A percentile compares a stretch with the other conserved stretches of the same genome.
phyloP scores from a whole-genome alignment of 2,888 invertebrate genomes.

The Standfussiana lucernea region DNA sequence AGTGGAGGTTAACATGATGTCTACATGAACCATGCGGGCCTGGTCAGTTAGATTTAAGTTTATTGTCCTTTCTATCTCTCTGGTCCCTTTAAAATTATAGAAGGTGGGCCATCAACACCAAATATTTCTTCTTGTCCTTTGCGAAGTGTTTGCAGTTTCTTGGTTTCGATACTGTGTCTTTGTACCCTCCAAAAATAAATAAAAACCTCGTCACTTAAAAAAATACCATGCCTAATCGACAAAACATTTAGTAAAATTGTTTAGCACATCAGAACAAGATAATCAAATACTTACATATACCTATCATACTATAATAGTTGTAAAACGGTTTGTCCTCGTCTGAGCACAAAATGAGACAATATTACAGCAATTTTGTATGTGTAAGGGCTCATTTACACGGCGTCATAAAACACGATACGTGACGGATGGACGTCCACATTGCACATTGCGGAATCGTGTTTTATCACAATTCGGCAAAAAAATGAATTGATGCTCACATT shows the following conservation, averaged over 20 bases:
- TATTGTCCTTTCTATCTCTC: background rate
- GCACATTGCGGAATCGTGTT: too few relatives aligned
- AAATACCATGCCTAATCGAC: background rate
- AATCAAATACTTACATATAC: conserved; percentile 21
- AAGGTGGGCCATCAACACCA: background rate
- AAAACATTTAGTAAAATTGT: conserved; percentile 5
- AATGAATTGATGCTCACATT: too few relatives aligned
- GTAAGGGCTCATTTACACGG: too few relatives aligned
- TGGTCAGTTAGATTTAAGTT: background rate
- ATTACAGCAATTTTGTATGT: conserved; percentile 53
- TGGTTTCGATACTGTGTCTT: background rate
- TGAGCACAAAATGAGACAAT: conserved; percentile 33
- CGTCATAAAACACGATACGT: too few relatives aligned
- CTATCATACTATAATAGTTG: conserved; percentile 14
- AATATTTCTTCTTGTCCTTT: background rate
- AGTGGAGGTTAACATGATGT: background rate
- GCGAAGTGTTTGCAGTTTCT: background rate
- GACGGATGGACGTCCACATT: too few relatives aligned
- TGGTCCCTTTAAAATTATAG: background rate
- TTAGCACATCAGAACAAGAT: conserved; percentile 1
- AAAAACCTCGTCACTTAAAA: background rate
- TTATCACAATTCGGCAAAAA: too few relatives aligned
- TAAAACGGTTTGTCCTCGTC: conserved; percentile 60
- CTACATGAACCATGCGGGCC: background rate
- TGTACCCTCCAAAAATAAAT: background rate